phyloP scores from a whole-genome alignment of 1,140 invertebrate genomes.

The Heliconius eleuchia region DNA sequence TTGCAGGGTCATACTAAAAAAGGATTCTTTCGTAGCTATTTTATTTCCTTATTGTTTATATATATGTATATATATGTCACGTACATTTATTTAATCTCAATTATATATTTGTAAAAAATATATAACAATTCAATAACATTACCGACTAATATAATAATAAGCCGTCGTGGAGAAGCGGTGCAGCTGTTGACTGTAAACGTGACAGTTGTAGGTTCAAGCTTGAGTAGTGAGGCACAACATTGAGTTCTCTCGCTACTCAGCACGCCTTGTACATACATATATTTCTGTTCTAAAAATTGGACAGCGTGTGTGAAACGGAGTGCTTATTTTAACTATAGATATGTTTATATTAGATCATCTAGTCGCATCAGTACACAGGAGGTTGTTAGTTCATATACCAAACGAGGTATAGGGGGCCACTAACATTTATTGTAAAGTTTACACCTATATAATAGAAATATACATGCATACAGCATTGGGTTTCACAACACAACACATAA shows the following conservation, averaged over 20 bases:
- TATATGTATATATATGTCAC: neutral
- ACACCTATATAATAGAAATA: neutral
- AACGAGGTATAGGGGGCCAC: neutral
- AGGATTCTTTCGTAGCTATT: neutral
- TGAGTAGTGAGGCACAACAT: no score
- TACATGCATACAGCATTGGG: neutral
- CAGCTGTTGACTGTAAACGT: no score
- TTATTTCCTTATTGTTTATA: neutral
- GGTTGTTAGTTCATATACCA: neutral
- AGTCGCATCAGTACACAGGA: neutral
- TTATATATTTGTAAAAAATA: neutral
- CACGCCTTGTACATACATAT: no score
- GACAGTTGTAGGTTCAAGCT: no score
- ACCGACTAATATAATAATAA: no score
- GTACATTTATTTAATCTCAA: neutral
- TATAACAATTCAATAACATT: no score
- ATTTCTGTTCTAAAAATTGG: no score
- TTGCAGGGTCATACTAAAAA: slow-evolving; percentile 18
- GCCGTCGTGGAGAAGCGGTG: no score
- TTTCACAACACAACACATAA: neutral
- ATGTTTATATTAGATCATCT: no score
- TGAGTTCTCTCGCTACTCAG: no score
- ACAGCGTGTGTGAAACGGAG: no score
- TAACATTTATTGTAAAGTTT: neutral
- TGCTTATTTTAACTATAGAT: no score